phyloP scores from a whole-genome alignment of 1,140 invertebrate species.

The Brachionus paranguensis region DNA sequence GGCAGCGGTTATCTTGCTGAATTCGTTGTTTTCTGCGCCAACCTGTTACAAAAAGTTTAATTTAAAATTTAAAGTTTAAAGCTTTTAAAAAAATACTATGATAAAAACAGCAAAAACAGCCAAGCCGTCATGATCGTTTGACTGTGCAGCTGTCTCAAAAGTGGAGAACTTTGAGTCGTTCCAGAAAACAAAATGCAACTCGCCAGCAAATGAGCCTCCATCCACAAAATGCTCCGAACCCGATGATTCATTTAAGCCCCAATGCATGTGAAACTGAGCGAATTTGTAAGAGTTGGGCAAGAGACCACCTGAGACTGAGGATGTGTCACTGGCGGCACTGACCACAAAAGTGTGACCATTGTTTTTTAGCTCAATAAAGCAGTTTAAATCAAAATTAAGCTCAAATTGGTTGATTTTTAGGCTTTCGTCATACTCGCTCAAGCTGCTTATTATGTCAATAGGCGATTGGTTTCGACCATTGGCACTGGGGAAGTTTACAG shows the following conservation, averaged over 20 bases:
- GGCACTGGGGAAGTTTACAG: background rate
- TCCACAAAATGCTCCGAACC: conserved; percentile 63
- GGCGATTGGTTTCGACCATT: conserved; percentile 23
- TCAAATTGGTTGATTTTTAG: background rate
- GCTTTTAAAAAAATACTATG: conserved; percentile 59
- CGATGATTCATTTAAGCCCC: conserved; percentile 48
- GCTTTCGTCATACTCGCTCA: background rate
- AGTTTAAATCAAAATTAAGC: background rate
- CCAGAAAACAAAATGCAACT: conserved; percentile 91
- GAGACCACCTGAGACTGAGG: conserved; percentile 50
- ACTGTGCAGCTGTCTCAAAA: conserved; percentile 68
- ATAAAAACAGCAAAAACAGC: conserved; percentile 84
- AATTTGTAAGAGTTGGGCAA: conserved; percentile 55
- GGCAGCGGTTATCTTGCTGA: background rate
- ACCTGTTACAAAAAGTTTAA: background rate
- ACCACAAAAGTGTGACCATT: conserved; percentile 30
- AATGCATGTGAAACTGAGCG: conserved; percentile 57
- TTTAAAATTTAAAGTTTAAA: background rate
- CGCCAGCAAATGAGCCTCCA: conserved; percentile 75
- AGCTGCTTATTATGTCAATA: background rate
- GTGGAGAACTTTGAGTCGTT: conserved; percentile 75
- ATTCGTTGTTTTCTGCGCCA: background rate
- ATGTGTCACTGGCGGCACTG: background rate
- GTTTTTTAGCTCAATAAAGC: conserved; percentile 19
- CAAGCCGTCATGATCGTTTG: conserved; percentile 71